Evolutionary conservation across 2,888 invertebrate species (phyloP), one percentile per base, ranked within the genome.

Genomic region (Hirudinaria manillensis): DNA sequence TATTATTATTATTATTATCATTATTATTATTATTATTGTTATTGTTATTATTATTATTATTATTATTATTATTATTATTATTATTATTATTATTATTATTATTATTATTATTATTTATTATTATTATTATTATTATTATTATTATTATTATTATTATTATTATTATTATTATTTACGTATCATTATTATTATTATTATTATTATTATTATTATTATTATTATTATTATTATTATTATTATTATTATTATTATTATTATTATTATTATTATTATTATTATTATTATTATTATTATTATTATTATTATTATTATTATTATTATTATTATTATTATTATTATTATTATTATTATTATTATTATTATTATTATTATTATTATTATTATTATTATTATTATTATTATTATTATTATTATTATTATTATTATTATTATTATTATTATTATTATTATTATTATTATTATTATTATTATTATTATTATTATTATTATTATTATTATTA

Each of bases 381-480:
- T 21, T 21, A 53, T 21, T 21, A 21, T 21, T 21, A 53, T 16
- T 53, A 53, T 53, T n/a, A n/a, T n/a, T n/a, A n/a, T n/a, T n/a
- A n/a, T n/a, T n/a, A n/a, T n/a, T n/a, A n/a, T n/a, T n/a, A n/a
- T n/a, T n/a, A n/a, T n/a, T n/a, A n/a, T n/a, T n/a, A n/a, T n/a
- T n/a, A n/a, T n/a, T n/a, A n/a, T n/a, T 53, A 53, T 53, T 21
- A 53, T 53, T 53, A 53, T 53, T 21, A 53, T 53, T 53, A 53
- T 53, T 53, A 53, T 53, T 53, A 53, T 53, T 53, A 16, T 53
- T 53, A 53, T 53, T 53, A 53, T 53, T 53, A 53, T 53, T 53
- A 53, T 53, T 53, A 53, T 53, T 53, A 53, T 53, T 53, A 53
- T n/a, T n/a, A n/a, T n/a, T n/a, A n/a, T n/a, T n/a, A n/a, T n/a